These are phyloP conservation scores for Strix aluco DNA, from an alignment of 2,113 vertebrate genomes.

Conservation along the genomic window DNA sequence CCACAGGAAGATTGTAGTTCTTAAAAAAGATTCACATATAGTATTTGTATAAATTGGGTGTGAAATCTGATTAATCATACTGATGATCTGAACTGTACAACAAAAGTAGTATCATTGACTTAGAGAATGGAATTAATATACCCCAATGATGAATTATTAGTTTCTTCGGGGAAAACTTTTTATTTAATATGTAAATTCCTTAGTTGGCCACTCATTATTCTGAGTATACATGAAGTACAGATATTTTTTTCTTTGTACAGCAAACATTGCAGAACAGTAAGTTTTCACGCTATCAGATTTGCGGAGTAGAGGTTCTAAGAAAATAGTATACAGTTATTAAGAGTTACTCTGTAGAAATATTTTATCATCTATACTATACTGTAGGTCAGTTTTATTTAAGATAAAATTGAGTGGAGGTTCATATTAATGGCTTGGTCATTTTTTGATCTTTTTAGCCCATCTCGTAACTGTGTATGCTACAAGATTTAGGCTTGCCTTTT, in stretches of 20 bases:
- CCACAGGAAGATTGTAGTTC: not conserved
- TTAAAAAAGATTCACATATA: not conserved
- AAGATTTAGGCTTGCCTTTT: conserved; percentile 1
- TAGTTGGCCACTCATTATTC: not conserved
- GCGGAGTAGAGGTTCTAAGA: not conserved
- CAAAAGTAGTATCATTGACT: not conserved
- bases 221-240: not conserved
- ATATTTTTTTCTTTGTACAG: not conserved
- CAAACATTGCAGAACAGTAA: not conserved
- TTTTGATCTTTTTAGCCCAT: not conserved
- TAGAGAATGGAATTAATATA: not conserved
- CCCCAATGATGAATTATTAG: not conserved
- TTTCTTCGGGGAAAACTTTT: not conserved
- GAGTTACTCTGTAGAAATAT: not conserved
- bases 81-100: not conserved
- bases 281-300: not conserved
- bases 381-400: not conserved
- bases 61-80: not conserved
- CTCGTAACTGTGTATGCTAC: not conserved
- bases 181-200: not conserved
- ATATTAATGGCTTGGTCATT: not conserved
- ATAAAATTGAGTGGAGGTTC: not conserved
- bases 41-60: not conserved
- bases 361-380: not conserved
- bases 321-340: not conserved